These are phyloP conservation scores for Drosophila kambysellisi DNA, from an alignment of 2,888 invertebrate species.

Conservation along the genomic window DNA sequence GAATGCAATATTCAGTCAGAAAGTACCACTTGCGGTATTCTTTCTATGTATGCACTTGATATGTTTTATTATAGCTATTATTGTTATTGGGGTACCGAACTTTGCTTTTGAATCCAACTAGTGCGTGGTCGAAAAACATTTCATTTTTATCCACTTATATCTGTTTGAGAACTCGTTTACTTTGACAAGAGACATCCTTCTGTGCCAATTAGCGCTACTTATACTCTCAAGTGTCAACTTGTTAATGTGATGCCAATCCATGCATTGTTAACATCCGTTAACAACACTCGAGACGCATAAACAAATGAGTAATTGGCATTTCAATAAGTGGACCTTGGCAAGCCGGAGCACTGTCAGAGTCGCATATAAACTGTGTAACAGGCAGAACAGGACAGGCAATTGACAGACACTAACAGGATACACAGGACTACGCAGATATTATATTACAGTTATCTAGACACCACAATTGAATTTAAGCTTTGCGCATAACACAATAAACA, in stretches of 20 bases:
- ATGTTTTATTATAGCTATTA: neutral
- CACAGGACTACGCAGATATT: neutral
- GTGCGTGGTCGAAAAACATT: constrained; percentile 5
- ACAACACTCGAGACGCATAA: constrained; percentile 37
- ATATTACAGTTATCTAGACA: neutral
- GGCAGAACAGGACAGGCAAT: neutral
- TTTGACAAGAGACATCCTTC: neutral
- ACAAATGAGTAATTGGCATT: constrained; percentile 68
- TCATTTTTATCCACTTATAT: constrained; percentile 1
- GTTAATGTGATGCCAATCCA: constrained; percentile 10
- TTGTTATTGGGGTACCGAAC: neutral
- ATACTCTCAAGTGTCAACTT: constrained; percentile 6
- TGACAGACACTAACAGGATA: neutral
- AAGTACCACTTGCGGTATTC: constrained; percentile 5
- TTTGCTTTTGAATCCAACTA: neutral
- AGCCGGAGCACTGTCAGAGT: constrained; percentile 22
- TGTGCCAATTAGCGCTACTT: constrained; percentile 10
- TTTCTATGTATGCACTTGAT: neutral
- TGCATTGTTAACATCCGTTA: constrained; percentile 26
- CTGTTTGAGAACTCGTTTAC: neutral
- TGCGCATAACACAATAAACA: neutral
- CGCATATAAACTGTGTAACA: constrained; percentile 14
- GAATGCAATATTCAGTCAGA: neutral
- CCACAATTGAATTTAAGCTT: neutral
- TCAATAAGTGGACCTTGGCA: constrained; percentile 64